Evolutionary conservation across 2,888 invertebrate species (phyloP).

Genomic region (Melanostoma mellinum): DNA sequence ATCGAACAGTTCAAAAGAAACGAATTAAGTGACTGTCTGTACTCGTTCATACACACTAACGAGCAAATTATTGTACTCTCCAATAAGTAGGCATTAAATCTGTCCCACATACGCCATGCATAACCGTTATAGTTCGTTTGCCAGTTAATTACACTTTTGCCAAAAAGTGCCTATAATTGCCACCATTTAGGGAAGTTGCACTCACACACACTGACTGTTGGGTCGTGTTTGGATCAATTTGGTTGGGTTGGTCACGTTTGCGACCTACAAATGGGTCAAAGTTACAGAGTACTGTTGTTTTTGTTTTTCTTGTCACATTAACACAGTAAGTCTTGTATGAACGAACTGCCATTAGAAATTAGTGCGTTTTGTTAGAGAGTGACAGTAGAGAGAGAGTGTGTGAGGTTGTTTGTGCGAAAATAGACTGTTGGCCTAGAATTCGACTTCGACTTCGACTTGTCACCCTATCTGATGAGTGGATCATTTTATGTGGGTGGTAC

Average conservation of each 20-base stretch:
- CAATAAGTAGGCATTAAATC: slow-evolving; percentile 9
- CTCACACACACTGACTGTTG: slow-evolving; percentile 11
- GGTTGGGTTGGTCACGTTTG: slow-evolving; percentile 58
- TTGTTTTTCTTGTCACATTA: slow-evolving; percentile 60
- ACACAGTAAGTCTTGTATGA: slow-evolving; percentile 60
- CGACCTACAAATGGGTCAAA: slow-evolving; percentile 56
- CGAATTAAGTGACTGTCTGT: slow-evolving; percentile 26
- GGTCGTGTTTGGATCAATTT: slow-evolving; percentile 7
- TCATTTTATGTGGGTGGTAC: slow-evolving; percentile 46
- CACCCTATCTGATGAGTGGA: slow-evolving; percentile 6
- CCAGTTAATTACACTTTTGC: slow-evolving; percentile 49
- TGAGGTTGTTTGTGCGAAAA: slow-evolving; percentile 7
- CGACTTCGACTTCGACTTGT: slow-evolving; percentile 26
- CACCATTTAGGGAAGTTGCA: slow-evolving; percentile 52
- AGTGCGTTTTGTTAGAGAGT: slow-evolving; percentile 47
- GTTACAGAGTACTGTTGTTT: slow-evolving; percentile 1
- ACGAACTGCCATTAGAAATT: slow-evolving; percentile 49
- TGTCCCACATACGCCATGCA: slow-evolving; percentile 50
- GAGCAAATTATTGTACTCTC: slow-evolving; percentile 50
- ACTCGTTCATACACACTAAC: slow-evolving; percentile 30
- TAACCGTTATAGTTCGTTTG: slow-evolving; percentile 36
- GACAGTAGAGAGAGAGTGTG: slow-evolving; percentile 21
- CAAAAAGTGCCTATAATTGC: slow-evolving; percentile 53
- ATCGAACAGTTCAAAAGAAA: slow-evolving; percentile 34
- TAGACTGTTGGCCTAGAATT: slow-evolving; percentile 57